Evolutionary conservation across 2,113 vertebrate genomes (phyloP), one percentile per base, ranked within the genome.

Genomic region (Riparia riparia): DNA sequence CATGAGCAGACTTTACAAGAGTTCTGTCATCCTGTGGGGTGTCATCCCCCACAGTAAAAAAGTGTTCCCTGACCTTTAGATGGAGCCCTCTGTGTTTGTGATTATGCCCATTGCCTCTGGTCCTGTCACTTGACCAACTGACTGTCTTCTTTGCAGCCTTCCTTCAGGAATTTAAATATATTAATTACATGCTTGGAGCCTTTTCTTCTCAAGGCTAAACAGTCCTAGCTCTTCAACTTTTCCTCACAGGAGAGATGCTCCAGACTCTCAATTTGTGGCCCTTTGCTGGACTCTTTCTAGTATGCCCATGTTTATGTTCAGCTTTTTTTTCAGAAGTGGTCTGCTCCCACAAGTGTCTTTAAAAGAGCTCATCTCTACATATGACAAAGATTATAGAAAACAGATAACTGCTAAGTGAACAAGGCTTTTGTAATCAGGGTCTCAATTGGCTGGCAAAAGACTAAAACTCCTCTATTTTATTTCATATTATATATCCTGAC

Each of bases 111-210:
- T 9, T 39, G 13, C 10, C 14, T 63, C 24, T 63, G 7, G 8
- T 51, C 15, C 26, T 51, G 3, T 39, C 25, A 28, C 8, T 81
- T 25, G 22, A 2, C 14, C 3, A n/a, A 42, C 6, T 14, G 39
- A 64, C 29, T 32, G 8, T 44, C 24, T 14, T 58, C 19, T 73
- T 39, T 51, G 15, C 24, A 70, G 1, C 2, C 2, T 53, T 4
- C 8, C 8, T 65, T 78, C 29, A 61, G 24, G 29, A 73, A 65
- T 73, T 70, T 32, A 78, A 24, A 47, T 24, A 42, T 29, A 41
- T 26, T 16, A 15, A 24, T 32, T 32, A n/a, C 18, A 54, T 17
- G 3, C 4, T 1, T 1, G 0, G 14, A 85, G 12, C 3, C 11
- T 72, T 64, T 15, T 44, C 12, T 85, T 54, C 24, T 70, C 19